phyloP scores from a whole-genome alignment of 2,888 invertebrate species.

The Mesopsocus fuscifrons region DNA sequence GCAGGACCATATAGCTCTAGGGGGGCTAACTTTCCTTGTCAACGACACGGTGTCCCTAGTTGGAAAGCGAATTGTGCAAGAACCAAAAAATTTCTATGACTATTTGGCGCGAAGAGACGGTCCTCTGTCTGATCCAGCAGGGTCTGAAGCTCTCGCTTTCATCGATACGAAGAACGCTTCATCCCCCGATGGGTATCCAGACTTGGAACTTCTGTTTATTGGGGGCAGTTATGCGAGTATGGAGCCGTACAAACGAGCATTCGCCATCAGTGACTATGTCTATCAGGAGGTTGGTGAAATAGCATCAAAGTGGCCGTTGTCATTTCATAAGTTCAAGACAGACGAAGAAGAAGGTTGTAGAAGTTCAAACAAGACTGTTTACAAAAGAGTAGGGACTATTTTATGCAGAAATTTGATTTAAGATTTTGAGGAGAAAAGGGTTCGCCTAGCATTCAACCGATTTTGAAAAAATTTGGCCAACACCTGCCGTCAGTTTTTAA shows the following conservation, averaged over 20 bases:
- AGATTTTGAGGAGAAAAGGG: too few relatives aligned
- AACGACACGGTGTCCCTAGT: conserved; percentile 19
- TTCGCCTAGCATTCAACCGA: too few relatives aligned
- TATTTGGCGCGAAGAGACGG: background rate
- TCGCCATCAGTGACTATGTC: background rate
- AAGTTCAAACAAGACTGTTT: too few relatives aligned
- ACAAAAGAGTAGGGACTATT: too few relatives aligned
- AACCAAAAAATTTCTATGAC: background rate
- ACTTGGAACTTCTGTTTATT: conserved; percentile 39
- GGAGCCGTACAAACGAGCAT: background rate
- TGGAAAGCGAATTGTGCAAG: conserved; percentile 12
- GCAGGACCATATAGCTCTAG: conserved; percentile 52
- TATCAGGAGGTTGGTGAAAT: background rate
- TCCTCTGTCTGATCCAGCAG: conserved; percentile 18
- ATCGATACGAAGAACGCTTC: conserved; percentile 33
- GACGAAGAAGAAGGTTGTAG: too few relatives aligned
- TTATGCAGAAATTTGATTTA: too few relatives aligned
- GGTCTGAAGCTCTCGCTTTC: conserved; percentile 42
- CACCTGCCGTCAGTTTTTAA: too few relatives aligned
- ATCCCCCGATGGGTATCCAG: conserved; percentile 33
- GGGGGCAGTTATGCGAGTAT: conserved; percentile 22
- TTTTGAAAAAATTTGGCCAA: too few relatives aligned
- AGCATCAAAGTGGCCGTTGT: too few relatives aligned
- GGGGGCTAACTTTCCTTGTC: conserved; percentile 33
- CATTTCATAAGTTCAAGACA: too few relatives aligned